Conservation (phyloP, 2,888 invertebrate genomes). For the Yponomeuta evonymella region DNA sequence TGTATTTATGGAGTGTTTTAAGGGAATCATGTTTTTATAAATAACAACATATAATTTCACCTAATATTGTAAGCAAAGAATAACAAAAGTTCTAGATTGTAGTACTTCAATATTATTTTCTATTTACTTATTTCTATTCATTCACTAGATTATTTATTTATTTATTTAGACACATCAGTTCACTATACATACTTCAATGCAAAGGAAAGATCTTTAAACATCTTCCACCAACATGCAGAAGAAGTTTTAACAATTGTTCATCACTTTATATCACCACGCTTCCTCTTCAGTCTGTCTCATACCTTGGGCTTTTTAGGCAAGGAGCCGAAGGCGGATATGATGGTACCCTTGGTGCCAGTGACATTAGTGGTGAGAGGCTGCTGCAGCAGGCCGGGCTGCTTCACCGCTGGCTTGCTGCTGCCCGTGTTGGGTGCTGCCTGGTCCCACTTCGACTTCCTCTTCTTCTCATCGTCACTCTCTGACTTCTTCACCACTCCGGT, state of each 20-base stretch:
- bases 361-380: constrained; percentile 86
- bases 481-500: constrained; percentile 81
- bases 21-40: too few species aligned
- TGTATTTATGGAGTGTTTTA: too few species aligned
- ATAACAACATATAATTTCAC: too few species aligned
- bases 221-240: background rate
- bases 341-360: constrained; percentile 93
- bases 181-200: too few species aligned
- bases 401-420: constrained; percentile 66
- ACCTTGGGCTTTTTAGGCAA: constrained; percentile 86
- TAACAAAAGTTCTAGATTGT: too few species aligned
- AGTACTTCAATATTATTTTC: too few species aligned
- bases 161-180: too few species aligned
- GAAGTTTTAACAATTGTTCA: background rate
- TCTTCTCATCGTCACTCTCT: constrained; percentile 85
- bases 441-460: constrained; percentile 95
- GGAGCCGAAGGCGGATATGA: constrained; percentile 95
- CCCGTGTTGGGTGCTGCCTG: constrained; percentile 82
- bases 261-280: background rate
- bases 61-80: too few species aligned
- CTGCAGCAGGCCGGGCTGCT: constrained; percentile 82
- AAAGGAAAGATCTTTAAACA: too few species aligned
- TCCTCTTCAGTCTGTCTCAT: constrained; percentile 34
- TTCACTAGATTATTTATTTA: too few species aligned
- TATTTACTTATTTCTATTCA: too few species aligned